phyloP scores from a whole-genome alignment of 2,113 vertebrate species.

The Nesogale talazaci region DNA sequence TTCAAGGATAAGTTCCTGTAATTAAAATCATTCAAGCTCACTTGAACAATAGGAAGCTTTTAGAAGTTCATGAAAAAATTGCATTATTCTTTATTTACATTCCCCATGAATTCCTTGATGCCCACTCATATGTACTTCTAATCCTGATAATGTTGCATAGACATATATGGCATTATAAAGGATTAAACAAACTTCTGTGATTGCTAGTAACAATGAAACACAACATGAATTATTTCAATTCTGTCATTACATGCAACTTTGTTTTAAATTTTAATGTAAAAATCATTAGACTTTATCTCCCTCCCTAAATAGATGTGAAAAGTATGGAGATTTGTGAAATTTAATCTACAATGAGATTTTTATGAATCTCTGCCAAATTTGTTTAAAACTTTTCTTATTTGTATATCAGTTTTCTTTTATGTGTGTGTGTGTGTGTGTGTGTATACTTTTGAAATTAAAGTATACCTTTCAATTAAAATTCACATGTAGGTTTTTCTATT shows the following conservation, averaged over 20 bases:
- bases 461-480: background rate
- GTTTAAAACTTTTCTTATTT: conserved; percentile 14
- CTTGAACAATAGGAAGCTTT: background rate
- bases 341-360: background rate
- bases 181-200: background rate
- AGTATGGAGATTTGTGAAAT: background rate
- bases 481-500: conserved; percentile 16
- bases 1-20: background rate
- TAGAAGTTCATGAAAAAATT: too few relatives aligned
- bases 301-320: background rate
- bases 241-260: background rate
- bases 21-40: conserved; percentile 5
- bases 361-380: conserved; percentile 10
- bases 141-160: too few relatives aligned
- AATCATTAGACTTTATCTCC: conserved; percentile 10
- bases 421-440: too few relatives aligned
- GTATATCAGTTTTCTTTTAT: background rate
- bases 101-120: too few relatives aligned
- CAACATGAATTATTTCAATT: conserved; percentile 1
- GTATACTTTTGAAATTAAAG: background rate
- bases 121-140: too few relatives aligned
- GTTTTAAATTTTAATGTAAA: conserved; percentile 19
- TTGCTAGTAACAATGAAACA: conserved; percentile 39
- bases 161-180: too few relatives aligned
- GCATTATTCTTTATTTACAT: too few relatives aligned